phyloP scores from a whole-genome alignment of 2,113 vertebrate genomes.

The Seriola rivoliana region DNA sequence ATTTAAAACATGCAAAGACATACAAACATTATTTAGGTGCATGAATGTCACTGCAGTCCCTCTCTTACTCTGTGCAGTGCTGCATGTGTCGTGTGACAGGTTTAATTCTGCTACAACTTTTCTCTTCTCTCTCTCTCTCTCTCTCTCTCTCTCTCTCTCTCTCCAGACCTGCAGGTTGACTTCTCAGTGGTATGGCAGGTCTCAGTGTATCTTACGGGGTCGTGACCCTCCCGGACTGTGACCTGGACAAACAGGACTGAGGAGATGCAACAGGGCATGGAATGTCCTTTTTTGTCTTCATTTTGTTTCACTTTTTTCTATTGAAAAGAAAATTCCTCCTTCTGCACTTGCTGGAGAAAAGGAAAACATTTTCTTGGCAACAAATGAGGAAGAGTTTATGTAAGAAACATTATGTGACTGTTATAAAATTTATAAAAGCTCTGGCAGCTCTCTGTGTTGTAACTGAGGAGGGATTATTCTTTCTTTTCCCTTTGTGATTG shows the following conservation, averaged over 20 bases:
- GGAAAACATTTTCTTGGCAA: conserved; percentile 41
- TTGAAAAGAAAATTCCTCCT: conserved; percentile 43
- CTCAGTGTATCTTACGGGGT: conserved; percentile 66
- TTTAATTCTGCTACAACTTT: neutral
- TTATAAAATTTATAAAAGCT: neutral
- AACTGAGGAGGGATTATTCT: conserved; percentile 8
- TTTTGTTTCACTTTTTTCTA: conserved; percentile 34
- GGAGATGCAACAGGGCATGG: conserved; percentile 53
- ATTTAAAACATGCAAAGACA: neutral
- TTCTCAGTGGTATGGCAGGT: conserved; percentile 59
- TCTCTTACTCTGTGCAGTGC: neutral
- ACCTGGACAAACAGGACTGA: conserved; percentile 71
- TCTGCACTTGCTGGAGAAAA: conserved; percentile 11
- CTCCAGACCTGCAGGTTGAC: conserved; percentile 45
- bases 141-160: conserved; percentile 6
- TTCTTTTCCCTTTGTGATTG: conserved; percentile 27
- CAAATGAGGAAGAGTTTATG: conserved; percentile 15
- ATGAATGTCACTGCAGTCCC: neutral
- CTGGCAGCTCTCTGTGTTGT: neutral
- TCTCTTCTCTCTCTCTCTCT: neutral
- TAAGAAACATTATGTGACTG: conserved; percentile 16
- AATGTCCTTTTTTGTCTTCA: conserved; percentile 61
- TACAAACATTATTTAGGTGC: neutral
- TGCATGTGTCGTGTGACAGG: neutral
- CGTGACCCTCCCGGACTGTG: conserved; percentile 57